phyloP scores from a whole-genome alignment of 2,113 vertebrate genomes.

The Oenanthe oenanthe region DNA sequence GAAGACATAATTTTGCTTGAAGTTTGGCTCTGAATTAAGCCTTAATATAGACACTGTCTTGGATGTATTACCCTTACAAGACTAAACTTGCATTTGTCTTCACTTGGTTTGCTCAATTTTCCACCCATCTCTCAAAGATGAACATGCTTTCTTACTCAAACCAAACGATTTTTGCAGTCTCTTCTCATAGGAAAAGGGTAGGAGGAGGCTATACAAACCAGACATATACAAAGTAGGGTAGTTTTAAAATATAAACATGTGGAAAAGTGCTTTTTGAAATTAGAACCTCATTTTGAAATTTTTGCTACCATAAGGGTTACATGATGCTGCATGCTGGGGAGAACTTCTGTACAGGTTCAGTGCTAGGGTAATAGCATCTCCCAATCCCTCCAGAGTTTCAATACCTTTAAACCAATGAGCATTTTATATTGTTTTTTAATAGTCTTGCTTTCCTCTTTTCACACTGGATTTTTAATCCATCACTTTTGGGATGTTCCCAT shows the following conservation, averaged over 20 bases:
- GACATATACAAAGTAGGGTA: background rate
- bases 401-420: background rate
- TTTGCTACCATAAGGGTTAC: background rate
- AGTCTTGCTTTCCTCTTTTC: background rate
- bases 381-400: background rate
- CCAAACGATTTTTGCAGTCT: background rate
- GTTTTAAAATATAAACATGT: background rate
- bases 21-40: background rate
- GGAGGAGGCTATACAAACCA: rapidly evolving
- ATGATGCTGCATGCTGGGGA: background rate
- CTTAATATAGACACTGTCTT: background rate
- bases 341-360: background rate
- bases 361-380: background rate
- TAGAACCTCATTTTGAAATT: background rate
- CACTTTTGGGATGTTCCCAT: background rate
- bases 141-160: rapidly evolving
- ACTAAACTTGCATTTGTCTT: background rate
- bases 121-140: background rate
- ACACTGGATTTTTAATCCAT: background rate
- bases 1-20: background rate
- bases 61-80: background rate
- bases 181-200: background rate
- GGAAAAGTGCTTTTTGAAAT: background rate
- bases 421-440: background rate
- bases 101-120: background rate